Evolutionary conservation across 2,888 invertebrate genomes (phyloP), one percentile per base, ranked within the genome.

Genomic region (Ectobius pallidus): DNA sequence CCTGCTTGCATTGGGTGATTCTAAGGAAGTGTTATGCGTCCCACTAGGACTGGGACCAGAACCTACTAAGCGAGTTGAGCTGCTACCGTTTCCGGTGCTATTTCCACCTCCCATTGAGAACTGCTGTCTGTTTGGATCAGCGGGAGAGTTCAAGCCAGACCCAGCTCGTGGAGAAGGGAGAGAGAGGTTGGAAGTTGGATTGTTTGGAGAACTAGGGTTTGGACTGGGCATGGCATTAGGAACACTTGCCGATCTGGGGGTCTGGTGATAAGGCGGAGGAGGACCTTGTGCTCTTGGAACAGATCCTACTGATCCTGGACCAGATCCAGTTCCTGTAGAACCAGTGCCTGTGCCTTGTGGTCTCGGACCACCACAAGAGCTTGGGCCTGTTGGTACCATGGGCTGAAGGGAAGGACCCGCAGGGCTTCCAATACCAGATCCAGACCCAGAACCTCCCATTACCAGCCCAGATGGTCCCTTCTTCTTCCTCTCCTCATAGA

Each of bases 211-310:
- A 61, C 88, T 86, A 0, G 92, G 91, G 82, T 89, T 91, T 14
- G 91, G 91, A 78, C 91, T 91, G 79, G 91, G 90, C 78, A 90
- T 87, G 46, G 91, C 90, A 76, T 91, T 91, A 55, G 91, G 91
- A 76, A 91, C 91, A 78, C 91, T 91, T 42, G 91, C 90, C 71
- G 91, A 91, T 74, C 91, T 86, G 72, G 89, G 90, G 27, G 91
- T 90, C 80, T 90, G 91, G 82, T 92, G 91, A 82, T 91, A 91
- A 46, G 92, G 92, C 16, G 92, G 92, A 22, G 92, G 92, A n/a
- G 92, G 92, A 4, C 92, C 92, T 83, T 91, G 91, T 77, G 80
- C 78, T 73, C 82, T 75, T 44, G 77, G 74, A 16, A 76, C 76
- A 65, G 77, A 77, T 14, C 76, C 78, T 76, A 75, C 77, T 61